Evolutionary conservation across 2,888 invertebrate species (phyloP), one percentile per base, ranked within the genome.

Genomic region (Archaeoteleia sp.): DNA sequence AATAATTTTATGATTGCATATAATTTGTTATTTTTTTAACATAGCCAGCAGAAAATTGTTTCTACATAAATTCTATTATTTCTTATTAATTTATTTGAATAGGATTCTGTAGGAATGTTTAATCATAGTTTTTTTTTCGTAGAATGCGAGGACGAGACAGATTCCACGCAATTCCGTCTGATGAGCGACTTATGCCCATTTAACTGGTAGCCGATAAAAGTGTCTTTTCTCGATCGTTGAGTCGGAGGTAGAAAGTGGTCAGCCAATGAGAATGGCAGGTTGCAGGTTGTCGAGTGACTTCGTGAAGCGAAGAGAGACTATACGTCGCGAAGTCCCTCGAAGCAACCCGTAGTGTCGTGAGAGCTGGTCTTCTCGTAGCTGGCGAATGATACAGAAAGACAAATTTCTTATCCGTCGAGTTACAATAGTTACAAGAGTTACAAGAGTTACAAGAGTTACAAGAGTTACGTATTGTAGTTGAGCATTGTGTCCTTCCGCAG

Each of bases 221-320:
- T 71, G 67, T 74, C 73, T 75, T 77, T 75, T 73, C 74, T 75
- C 71, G 65, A 53, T 65, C 48, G 66, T 67, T 63, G 67, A 51
- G 67, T 62, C 67, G 51, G 66, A 63, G 71, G 71, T 82, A 83
- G 83, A 84, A 84, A 84, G 84, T 82, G 76, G 80, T 81, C 83
- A 79, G 76, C 84, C 84, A 84, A 83, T 84, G 67, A 70, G 80
- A 77, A 75, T 70, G 51, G 66, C 67, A 53, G 61, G 54, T 69
- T 51, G 66, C 29, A 67, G 61, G 67, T 66, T 51, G 70, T 70
- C 62, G 65, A 71, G 72, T 61, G 60, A 65, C 71, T 70, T 60
- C 49, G 61, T 68, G 51, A 46, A 62, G 60, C 60, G 39, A 54
- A 39, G 30, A 14, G 46, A 40, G 39, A 62, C 53, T 51, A n/a